Base-by-base conservation (phyloP, 2,888 invertebrate species). In the Netelia virgata region DNA sequence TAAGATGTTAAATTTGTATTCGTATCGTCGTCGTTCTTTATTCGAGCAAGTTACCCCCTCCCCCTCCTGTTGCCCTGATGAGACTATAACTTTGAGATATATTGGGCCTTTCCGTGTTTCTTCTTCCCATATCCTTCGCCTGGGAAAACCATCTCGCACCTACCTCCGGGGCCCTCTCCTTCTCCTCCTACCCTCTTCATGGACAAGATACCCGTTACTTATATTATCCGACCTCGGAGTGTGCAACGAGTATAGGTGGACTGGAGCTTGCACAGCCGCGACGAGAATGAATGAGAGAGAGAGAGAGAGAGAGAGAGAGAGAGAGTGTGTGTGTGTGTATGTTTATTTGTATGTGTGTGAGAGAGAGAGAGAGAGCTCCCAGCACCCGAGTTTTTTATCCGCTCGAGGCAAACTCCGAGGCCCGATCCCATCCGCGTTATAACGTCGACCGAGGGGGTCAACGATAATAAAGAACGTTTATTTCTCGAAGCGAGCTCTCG, bases 21-120 rank as follows among this genome's bases (percentile, higher is more conserved):
- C 23, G 23, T 23, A 23, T 2, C 23, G 23, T 23, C 2, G 36
- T 36, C 36, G 36, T 36, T 6, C 36, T 6, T 36, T 36, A 36
- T 36, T 36, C 8, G 36, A 36, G 36, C 5, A 36, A 8, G 36
- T 36, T 47, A 28, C 59, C 59, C 50, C 28, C 28, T 61, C 68
- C 8, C 28, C 47, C 57, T 75, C 55, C 43, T 20, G 64, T 20
- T 20, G n/a, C 72, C n/a, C n/a, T 36, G 66, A 66, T 66, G 64
- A 64, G 76, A 76, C 66, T 41, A 63, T 81, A 77, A 76, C 73
- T 81, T 68, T 73, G 53, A 84, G 81, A 68, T 68, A 76, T 76
- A 83, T 83, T 68, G 84, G 83, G 84, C 85, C 80, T 86, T 86
- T 86, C 82, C 86, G 82, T 75, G 87, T 86, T 88, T 86, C 84